These are phyloP conservation scores for Mya arenaria DNA, from an alignment of 1,140 invertebrate species.

Conservation along the genomic window DNA sequence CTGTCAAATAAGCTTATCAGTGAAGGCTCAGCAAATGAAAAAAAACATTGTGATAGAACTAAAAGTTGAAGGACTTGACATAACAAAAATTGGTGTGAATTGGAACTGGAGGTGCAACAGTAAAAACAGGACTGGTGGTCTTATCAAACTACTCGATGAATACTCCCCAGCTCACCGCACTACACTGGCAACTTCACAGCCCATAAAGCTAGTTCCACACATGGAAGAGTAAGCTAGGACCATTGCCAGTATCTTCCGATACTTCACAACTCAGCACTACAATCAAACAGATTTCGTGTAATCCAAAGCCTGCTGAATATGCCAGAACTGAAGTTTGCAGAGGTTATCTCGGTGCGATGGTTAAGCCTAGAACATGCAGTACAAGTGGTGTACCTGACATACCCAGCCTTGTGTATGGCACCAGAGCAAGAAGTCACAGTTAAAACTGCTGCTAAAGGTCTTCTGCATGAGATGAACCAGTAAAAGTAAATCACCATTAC, in stretches of 20 bases:
- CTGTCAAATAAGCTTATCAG: no score
- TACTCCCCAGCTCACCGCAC: not conserved
- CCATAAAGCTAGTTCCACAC: not conserved
- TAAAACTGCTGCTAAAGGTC: slow-evolving; percentile 1
- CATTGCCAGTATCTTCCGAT: no score
- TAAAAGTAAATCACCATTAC: slow-evolving; percentile 14
- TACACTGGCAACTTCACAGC: not conserved
- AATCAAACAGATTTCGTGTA: not conserved
- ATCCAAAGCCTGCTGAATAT: slow-evolving; percentile 1
- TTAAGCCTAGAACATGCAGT: no score
- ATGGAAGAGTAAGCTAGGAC: no score
- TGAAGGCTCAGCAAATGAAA: no score
- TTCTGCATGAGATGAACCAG: slow-evolving; percentile 8
- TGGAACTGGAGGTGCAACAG: slow-evolving; percentile 4
- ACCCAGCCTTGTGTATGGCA: slow-evolving; percentile 26
- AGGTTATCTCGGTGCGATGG: not conserved
- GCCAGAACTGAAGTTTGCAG: slow-evolving; percentile 7
- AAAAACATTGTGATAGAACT: slow-evolving; percentile 4
- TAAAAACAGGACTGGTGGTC: slow-evolving; percentile 7
- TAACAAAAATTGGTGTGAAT: slow-evolving; percentile 4
- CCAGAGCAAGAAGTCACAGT: not conserved
- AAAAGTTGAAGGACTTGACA: not conserved
- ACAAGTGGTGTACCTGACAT: not conserved
- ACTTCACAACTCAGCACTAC: no score
- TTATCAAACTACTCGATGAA: not conserved